Conservation (phyloP, 2,888 invertebrate genomes). For the Tiphia femorata region DNA sequence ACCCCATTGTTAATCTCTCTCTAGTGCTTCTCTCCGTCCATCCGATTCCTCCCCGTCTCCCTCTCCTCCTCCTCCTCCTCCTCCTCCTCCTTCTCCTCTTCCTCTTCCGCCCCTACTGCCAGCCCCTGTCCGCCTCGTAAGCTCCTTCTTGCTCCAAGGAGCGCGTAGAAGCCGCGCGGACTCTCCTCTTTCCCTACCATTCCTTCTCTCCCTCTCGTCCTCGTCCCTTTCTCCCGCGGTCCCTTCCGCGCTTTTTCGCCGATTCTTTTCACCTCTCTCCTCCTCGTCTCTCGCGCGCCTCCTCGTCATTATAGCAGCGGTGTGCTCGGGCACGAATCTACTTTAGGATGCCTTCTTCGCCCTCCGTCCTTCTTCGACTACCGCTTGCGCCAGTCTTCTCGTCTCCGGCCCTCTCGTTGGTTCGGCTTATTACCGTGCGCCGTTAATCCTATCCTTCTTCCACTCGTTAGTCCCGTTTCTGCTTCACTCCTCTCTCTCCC, state of each 20-base stretch:
- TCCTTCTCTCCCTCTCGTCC: slow-evolving; percentile 14
- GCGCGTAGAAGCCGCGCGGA: too few relatives aligned
- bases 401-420: slow-evolving; percentile 41
- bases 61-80: slow-evolving; percentile 12
- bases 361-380: slow-evolving; percentile 43
- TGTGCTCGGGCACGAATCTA: slow-evolving; percentile 65
- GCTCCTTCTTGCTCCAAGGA: too few relatives aligned
- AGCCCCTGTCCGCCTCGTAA: too few relatives aligned
- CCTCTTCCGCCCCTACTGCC: too few relatives aligned
- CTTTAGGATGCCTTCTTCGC: slow-evolving; percentile 56
- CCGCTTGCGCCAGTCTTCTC: slow-evolving; percentile 24
- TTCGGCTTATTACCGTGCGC: slow-evolving; percentile 60
- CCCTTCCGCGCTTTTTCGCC: slow-evolving; percentile 14
- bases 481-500: slow-evolving; percentile 31
- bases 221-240: slow-evolving; percentile 17
- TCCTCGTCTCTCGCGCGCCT: slow-evolving; percentile 51
- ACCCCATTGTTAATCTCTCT: slow-evolving; percentile 49
- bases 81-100: slow-evolving; percentile 26
- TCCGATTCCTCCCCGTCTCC: slow-evolving; percentile 22
- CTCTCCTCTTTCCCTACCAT: too few relatives aligned
- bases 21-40: slow-evolving; percentile 21
- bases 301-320: slow-evolving; percentile 65
- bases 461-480: slow-evolving; percentile 57
- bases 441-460: slow-evolving; percentile 61
- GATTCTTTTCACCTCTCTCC: slow-evolving; percentile 15